Evolutionary conservation across 2,797 vertebrate species (phyloP).

Genomic region (Oryzias sinensis): DNA sequence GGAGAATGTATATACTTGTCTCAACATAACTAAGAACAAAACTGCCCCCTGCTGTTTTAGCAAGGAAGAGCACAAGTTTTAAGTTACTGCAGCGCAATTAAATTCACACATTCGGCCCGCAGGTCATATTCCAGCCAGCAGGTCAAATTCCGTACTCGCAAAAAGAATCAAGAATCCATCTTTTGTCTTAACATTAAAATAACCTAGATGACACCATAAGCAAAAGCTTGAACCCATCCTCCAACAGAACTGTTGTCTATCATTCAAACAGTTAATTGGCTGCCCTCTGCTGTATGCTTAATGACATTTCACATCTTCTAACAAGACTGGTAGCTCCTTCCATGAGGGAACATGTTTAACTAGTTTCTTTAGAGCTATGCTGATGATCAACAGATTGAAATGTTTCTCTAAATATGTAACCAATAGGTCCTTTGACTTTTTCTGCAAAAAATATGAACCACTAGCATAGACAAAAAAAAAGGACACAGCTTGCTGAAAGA

Average conservation of each 20-base stretch:
- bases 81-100: constrained; percentile 37
- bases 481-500: too few species aligned
- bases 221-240: too few species aligned
- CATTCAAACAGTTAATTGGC: constrained; percentile 29
- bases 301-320: constrained; percentile 30
- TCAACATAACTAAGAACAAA: constrained; percentile 12
- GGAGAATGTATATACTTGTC: constrained; percentile 3
- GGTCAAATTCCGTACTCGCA: constrained; percentile 3
- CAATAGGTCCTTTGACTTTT: constrained; percentile 48
- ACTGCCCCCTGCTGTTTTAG: constrained; percentile 62
- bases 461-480: constrained; percentile 7
- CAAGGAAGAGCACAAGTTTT: constrained; percentile 25
- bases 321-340: not conserved
- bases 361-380: constrained; percentile 21
- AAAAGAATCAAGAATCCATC: not conserved
- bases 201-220: too few species aligned
- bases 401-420: constrained; percentile 57
- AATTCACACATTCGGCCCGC: constrained; percentile 20
- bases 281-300: constrained; percentile 61
- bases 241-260: too few species aligned
- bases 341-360: constrained; percentile 25
- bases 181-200: too few species aligned
- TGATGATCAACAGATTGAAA: constrained; percentile 35
- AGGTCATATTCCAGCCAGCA: not conserved
- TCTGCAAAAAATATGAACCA: constrained; percentile 13